These are phyloP conservation scores for Calidris pygmaea DNA, from an alignment of 2,113 vertebrate genomes.

Conservation along the genomic window DNA sequence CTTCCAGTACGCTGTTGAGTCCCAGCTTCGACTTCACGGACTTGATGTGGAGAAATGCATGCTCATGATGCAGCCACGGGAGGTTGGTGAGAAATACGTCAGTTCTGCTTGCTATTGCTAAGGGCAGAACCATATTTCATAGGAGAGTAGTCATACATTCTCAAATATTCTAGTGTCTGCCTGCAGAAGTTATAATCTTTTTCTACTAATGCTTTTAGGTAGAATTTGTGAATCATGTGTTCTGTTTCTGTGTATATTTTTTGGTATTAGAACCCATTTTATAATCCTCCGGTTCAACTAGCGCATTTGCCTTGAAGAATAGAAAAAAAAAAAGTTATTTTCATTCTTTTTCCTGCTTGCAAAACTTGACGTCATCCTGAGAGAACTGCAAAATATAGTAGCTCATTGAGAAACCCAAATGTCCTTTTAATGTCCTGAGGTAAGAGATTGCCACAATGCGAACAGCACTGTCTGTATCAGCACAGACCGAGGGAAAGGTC, in stretches of 20 bases:
- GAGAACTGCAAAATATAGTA: background rate
- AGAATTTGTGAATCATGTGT: background rate
- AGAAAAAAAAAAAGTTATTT: background rate
- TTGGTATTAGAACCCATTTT: background rate
- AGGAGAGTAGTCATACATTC: background rate
- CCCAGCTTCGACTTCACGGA: constrained; percentile 85
- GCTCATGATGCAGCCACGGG: constrained; percentile 80
- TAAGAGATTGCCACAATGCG: background rate
- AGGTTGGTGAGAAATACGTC: constrained; percentile 71
- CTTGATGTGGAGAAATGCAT: constrained; percentile 82
- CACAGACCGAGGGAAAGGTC: background rate
- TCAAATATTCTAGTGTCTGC: background rate
- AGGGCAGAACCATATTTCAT: background rate
- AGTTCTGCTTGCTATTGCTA: background rate
- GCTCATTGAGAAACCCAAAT: background rate
- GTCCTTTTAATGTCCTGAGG: background rate
- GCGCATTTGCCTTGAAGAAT: background rate
- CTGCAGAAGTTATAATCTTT: background rate
- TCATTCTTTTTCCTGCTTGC: background rate
- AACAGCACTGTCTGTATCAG: background rate
- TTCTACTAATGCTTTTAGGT: too few relatives aligned
- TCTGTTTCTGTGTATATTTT: accelerated
- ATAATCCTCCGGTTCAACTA: background rate
- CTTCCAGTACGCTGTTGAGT: constrained; percentile 89
- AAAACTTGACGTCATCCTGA: background rate